Evolutionary conservation across 2,797 vertebrate genomes (phyloP).

Genomic region (Gadopsis marmoratus): DNA sequence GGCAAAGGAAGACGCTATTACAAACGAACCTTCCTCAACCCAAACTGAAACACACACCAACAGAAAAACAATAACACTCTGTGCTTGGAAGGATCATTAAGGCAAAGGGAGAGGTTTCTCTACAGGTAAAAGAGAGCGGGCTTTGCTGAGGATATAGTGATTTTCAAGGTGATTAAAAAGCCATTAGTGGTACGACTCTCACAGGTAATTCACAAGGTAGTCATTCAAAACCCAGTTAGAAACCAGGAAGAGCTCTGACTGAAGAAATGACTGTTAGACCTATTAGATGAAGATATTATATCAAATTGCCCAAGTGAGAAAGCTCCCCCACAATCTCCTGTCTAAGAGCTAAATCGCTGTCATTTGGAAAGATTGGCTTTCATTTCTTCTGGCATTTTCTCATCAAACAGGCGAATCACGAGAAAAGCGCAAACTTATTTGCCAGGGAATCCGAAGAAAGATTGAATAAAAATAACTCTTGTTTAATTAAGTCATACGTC

Average conservation of each 20-base stretch:
- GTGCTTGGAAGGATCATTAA: constrained; percentile 63
- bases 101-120: constrained; percentile 65
- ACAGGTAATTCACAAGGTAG: constrained; percentile 84
- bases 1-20: constrained; percentile 38
- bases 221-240: constrained; percentile 82
- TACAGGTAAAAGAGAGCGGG: constrained; percentile 49
- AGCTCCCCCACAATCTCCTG: constrained; percentile 62
- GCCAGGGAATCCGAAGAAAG: constrained; percentile 22
- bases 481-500: constrained; percentile 31
- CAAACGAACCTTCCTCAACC: constrained; percentile 22
- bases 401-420: constrained; percentile 52
- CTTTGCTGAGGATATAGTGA: constrained; percentile 64
- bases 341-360: constrained; percentile 66
- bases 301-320: constrained; percentile 76
- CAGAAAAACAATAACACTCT: constrained; percentile 47
- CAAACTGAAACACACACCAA: constrained; percentile 26
- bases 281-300: constrained; percentile 82
- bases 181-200: constrained; percentile 82
- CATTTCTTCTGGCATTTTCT: constrained; percentile 63
- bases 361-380: constrained; percentile 70
- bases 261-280: constrained; percentile 75
- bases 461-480: constrained; percentile 12
- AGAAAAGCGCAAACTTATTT: constrained; percentile 43
- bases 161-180: constrained; percentile 87
- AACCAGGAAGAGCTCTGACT: constrained; percentile 65